Conservation (phyloP, 2,113 vertebrate genomes). For the Natator depressus region DNA sequence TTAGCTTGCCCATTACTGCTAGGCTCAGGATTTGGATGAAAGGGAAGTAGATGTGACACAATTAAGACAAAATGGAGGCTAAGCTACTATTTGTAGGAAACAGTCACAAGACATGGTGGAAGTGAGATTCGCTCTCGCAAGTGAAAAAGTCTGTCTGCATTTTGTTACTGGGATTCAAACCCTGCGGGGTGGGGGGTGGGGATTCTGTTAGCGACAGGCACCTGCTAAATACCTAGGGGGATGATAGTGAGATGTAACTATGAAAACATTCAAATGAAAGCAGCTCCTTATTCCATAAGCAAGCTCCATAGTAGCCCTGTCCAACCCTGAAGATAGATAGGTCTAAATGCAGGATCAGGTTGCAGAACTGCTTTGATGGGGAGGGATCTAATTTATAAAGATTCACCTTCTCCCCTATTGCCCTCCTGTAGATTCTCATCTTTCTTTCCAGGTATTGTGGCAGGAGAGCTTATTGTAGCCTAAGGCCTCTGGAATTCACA, state of each 20-base stretch:
- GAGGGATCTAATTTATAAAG: background rate
- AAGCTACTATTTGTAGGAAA: background rate
- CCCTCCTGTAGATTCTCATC: background rate
- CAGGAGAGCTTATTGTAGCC: background rate
- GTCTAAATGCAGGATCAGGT: background rate
- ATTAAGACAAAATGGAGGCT: background rate
- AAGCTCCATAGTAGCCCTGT: background rate
- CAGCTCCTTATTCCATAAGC: background rate
- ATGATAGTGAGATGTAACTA: background rate
- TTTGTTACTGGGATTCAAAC: background rate
- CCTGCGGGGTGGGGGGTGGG: background rate
- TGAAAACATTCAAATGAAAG: background rate
- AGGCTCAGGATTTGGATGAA: background rate
- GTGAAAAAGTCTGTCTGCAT: background rate
- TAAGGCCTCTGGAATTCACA: accelerated
- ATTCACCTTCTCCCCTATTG: background rate
- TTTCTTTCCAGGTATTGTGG: background rate
- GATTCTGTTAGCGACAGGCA: background rate
- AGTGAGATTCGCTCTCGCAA: background rate
- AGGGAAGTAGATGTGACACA: background rate
- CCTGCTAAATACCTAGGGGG: background rate
- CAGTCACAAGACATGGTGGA: background rate
- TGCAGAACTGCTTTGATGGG: background rate
- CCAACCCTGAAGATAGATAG: background rate
- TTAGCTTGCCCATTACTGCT: background rate